Evolutionary conservation across 1,140 invertebrate genomes (phyloP).

Genomic region (Drosophila sucinea): DNA sequence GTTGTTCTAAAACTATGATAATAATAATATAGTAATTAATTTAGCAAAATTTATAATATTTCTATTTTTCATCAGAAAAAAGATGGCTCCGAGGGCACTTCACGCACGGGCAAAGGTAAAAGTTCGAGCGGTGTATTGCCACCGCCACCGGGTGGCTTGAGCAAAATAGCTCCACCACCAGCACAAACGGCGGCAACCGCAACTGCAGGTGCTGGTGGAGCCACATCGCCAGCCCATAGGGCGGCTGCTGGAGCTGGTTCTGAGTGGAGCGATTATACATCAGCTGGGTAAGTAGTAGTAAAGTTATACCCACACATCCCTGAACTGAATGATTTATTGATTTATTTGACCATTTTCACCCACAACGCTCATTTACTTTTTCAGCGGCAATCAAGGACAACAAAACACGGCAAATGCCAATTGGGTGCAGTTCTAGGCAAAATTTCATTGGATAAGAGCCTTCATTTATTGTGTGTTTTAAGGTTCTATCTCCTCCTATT

Average conservation of each 20-base stretch:
- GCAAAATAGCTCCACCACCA: conserved; percentile 92
- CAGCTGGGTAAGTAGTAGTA: conserved; percentile 84
- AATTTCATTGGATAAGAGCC: conserved; percentile 17
- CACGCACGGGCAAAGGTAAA: conserved; percentile 86
- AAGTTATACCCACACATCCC: no score
- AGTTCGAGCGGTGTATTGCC: conserved; percentile 71
- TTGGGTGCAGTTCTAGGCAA: conserved; percentile 89
- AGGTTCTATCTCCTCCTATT: conserved; percentile 22
- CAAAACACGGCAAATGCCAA: conserved; percentile 85
- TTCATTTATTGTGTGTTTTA: conserved; percentile 6
- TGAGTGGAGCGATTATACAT: conserved; percentile 92
- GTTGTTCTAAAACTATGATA: no score
- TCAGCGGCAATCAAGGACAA: conserved; percentile 83
- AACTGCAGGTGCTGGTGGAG: conserved; percentile 84
- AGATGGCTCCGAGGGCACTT: conserved; percentile 89
- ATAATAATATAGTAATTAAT: no score
- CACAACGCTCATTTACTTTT: conserved; percentile 34
- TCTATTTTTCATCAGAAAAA: conserved; percentile 88
- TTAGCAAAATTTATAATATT: background rate
- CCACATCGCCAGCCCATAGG: conserved; percentile 89
- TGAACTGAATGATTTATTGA: no score
- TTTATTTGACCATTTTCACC: no score
- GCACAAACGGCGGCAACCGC: conserved; percentile 89
- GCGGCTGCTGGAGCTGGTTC: conserved; percentile 84
- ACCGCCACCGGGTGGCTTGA: conserved; percentile 83